Evolutionary conservation across 2,113 vertebrate species (phyloP), one percentile per base, ranked within the genome.

Genomic region (Rostratula benghalensis): DNA sequence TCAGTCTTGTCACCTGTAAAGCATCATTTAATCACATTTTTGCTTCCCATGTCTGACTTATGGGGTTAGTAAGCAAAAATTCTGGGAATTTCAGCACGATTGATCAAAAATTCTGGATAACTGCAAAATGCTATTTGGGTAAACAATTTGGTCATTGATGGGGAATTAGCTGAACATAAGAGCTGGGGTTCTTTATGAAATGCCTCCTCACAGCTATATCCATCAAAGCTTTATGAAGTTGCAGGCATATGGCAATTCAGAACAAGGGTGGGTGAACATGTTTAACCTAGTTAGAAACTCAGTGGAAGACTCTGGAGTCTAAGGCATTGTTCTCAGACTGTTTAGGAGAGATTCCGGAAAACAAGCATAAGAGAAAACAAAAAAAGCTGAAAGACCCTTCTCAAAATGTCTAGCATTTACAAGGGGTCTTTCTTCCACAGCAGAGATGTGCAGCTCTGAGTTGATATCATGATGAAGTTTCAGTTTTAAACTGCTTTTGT

Each of bases 241-340:
- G 73, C 85, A 92, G 93, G 78, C 84, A 91, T 94, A 94, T 85
- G 89, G 87, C 90, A 87, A 45, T 91, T 91, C 87, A 96, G 89
- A 91, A 80, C 64, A 90, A 85, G 84, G 92, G 68, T 84, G 94
- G 88, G 61, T 82, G 88, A 93, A 93, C 69, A 86, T 67, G 48
- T 89, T 94, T 94, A 91, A 89, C 86, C 93, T 92, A 95, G 87
- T 89, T 91, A 93, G 86, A 76, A 94, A 74, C 65, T 92, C 88
- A 2, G 30, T 64, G 90, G 76, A 92, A 92, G 68, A 67, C 65
- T 92, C 76, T 1, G 0, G 79, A 77, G 61, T 90, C 69, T 87
- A 74, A 90, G 57, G 73, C 69, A 71, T 39, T 75, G 83, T 76
- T 68, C 78, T 70, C 92, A 83, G 74, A 31, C 59, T 83, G 31